A percentile compares a stretch with the other conserved stretches of the same genome.
phyloP scores from a whole-genome alignment of 2,113 vertebrate genomes.

The Narcine bancroftii region DNA sequence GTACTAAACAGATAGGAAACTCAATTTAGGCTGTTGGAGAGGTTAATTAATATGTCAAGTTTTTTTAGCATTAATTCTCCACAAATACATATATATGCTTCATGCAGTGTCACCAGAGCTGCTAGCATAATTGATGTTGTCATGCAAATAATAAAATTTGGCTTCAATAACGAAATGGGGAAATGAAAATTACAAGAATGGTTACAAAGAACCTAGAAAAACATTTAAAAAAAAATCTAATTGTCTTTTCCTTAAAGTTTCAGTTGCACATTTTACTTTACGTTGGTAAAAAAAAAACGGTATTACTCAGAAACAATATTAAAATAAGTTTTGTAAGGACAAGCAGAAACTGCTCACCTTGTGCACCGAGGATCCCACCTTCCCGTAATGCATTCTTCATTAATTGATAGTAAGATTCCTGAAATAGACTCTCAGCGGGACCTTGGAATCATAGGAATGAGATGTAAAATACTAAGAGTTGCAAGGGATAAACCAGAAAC shows the following conservation, averaged over 20 bases:
- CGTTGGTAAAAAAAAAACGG: not conserved
- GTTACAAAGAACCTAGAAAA: too few relatives aligned
- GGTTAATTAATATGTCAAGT: not conserved
- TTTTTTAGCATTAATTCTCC: too few relatives aligned
- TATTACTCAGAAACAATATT: not conserved
- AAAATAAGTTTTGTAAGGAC: not conserved
- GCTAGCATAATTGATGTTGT: not conserved
- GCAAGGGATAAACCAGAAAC: too few relatives aligned
- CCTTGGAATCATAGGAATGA: slow-evolving; percentile 49
- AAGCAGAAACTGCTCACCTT: slow-evolving; percentile 63
- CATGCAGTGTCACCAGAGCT: not conserved
- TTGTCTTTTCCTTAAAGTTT: too few relatives aligned
- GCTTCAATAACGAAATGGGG: not conserved
- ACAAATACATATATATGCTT: too few relatives aligned
- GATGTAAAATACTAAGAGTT: too few relatives aligned
- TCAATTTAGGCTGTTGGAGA: not conserved
- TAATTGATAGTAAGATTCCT: slow-evolving; percentile 93
- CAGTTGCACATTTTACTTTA: not conserved
- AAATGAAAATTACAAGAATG: not conserved
- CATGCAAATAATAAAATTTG: not conserved
- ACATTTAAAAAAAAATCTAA: too few relatives aligned
- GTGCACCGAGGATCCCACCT: slow-evolving; percentile 89
- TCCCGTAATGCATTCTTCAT: slow-evolving; percentile 88
- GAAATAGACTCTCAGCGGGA: slow-evolving; percentile 93
- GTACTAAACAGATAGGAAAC: not conserved